Evolutionary conservation across 2,888 invertebrate genomes (phyloP), one percentile per base, ranked within the genome.

Genomic region (Megalurothrips usitatus): DNA sequence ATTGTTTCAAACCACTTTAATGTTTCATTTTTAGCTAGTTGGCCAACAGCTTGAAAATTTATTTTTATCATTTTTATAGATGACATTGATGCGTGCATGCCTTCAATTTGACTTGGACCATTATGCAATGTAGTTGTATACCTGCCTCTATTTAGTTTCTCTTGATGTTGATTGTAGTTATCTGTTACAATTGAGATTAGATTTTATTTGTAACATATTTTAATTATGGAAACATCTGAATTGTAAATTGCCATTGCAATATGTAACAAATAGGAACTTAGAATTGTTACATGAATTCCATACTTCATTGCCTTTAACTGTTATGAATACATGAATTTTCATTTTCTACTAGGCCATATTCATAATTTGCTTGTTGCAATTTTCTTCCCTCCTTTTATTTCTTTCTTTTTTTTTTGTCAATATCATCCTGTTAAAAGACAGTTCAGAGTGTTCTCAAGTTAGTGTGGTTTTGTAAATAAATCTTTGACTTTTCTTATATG

Each of bases 391-490:
- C n/a, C n/a, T n/a, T n/a, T n/a, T n/a, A n/a, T n/a, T n/a, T n/a
- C n/a, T n/a, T n/a, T n/a, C n/a, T n/a, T n/a, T 75, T 75, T 8
- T 75, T 26, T 23, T 75, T 75, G 68, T 75, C 34, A 43, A 75
- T n/a, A 75, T 12, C 68, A 26, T 75, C 23, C 23, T 26, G 68
- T 75, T 23, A 26, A 75, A 23, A 75, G 9, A 75, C 68, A 75
- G 26, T 26, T 23, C 68, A 23, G 68, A 75, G 68, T 75, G 68
- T 75, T 26, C 58, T 75, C 68, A 75, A n/a, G 26, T 75, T 11
- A 75, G 23, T 75, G 68, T 75, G 68, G 26, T 75, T 75, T 75
- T 75, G 68, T 75, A 75, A 75, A 75, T 75, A 75, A 75, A 75
- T 75, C 23, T 75, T 75, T 75, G 68, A 75, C 68, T 75, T 75